Conservation (phyloP, 2,797 vertebrate species). For the Hafferia zeledoni region DNA sequence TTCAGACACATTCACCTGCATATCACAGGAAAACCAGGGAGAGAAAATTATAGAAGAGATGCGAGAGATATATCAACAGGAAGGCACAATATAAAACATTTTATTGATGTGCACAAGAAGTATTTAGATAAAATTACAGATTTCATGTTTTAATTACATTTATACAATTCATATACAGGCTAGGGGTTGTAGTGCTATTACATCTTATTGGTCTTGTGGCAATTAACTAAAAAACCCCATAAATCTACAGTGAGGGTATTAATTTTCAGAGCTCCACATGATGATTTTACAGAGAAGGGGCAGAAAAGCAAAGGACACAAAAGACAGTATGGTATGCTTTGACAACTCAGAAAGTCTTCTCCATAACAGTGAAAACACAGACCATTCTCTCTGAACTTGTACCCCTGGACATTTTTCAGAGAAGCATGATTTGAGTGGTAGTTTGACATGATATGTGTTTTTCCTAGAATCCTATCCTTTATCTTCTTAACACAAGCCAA, state of each 20-base stretch:
- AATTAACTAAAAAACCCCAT: neutral
- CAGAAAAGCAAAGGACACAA: neutral
- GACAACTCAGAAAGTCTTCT: neutral
- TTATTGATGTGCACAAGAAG: neutral
- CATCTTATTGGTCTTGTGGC: neutral
- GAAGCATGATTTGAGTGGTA: neutral
- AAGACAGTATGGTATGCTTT: neutral
- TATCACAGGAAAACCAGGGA: neutral
- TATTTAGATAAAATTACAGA: neutral
- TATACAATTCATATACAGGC: neutral
- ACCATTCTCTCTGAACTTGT: neutral
- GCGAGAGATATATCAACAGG: neutral
- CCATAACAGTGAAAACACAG: neutral
- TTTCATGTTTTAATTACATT: neutral
- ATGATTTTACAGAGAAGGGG: neutral
- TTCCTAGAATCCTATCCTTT: neutral
- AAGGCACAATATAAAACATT: neutral
- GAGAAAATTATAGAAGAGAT: neutral
- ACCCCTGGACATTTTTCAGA: neutral
- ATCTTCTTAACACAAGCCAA: slow-evolving; percentile 1
- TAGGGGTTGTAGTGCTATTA: neutral
- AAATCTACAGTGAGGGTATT: neutral
- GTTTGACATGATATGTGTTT: neutral
- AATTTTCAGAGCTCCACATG: neutral
- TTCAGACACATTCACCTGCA: neutral